Evolutionary conservation across 1,140 invertebrate species (phyloP).

Genomic region (Rhyacophila brunnea): DNA sequence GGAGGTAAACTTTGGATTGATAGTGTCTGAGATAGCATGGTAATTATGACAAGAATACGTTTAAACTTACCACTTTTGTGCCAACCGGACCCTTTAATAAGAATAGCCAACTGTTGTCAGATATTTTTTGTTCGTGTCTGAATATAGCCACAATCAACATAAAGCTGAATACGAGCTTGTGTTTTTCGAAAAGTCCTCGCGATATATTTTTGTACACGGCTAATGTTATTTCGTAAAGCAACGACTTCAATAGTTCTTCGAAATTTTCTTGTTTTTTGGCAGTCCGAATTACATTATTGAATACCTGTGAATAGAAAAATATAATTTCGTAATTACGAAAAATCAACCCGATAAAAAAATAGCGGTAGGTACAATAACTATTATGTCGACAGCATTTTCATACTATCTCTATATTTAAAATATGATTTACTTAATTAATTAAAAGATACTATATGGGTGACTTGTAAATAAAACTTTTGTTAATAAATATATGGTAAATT

Average conservation of each 20-base stretch:
- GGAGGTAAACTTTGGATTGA: too few relatives aligned
- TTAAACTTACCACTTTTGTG: slow-evolving; percentile 43
- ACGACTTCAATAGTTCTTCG: slow-evolving; percentile 60
- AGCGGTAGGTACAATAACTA: too few relatives aligned
- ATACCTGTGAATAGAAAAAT: slow-evolving; percentile 71
- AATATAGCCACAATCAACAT: slow-evolving; percentile 76
- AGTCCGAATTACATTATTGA: slow-evolving; percentile 70
- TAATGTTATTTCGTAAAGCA: slow-evolving; percentile 75
- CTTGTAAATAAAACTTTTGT: too few relatives aligned
- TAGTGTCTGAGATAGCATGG: too few relatives aligned
- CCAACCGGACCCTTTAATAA: slow-evolving; percentile 68
- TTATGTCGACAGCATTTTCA: too few relatives aligned
- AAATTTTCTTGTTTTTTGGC: slow-evolving; percentile 67
- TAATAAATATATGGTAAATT: too few relatives aligned
- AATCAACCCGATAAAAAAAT: too few relatives aligned
- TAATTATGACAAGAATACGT: background rate
- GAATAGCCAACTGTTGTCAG: slow-evolving; percentile 67
- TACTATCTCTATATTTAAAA: too few relatives aligned
- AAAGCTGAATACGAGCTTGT: slow-evolving; percentile 88
- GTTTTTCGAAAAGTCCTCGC: slow-evolving; percentile 84
- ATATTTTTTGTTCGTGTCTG: slow-evolving; percentile 59
- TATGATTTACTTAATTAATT: too few relatives aligned
- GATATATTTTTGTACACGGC: slow-evolving; percentile 85
- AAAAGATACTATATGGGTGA: too few relatives aligned
- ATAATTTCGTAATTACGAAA: too few relatives aligned